Conservation (phyloP, 2,888 invertebrate species). For the Ypsolopha scabrella region DNA sequence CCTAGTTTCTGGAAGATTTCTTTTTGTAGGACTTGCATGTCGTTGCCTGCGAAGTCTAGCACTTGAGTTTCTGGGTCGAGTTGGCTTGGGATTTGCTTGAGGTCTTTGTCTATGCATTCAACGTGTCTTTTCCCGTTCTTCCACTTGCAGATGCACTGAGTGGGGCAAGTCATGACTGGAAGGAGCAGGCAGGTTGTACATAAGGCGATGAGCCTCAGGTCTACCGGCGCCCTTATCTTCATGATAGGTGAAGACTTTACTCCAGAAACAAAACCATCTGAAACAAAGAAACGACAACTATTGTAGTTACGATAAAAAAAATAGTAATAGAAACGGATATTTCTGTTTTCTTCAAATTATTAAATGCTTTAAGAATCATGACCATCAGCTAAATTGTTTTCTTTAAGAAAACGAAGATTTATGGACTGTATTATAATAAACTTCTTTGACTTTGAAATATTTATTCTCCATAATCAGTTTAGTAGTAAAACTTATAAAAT, state of each 20-base stretch:
- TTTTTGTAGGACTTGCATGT: constrained; percentile 80
- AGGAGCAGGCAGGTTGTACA: constrained; percentile 57
- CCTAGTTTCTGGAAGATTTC: constrained; percentile 84
- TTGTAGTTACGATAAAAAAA: too few relatives aligned
- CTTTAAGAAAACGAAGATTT: too few relatives aligned
- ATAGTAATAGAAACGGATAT: too few relatives aligned
- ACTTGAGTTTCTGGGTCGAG: constrained; percentile 90
- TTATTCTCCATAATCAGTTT: too few relatives aligned
- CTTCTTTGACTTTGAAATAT: too few relatives aligned
- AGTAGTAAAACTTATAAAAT: too few relatives aligned
- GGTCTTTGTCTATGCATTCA: constrained; percentile 84
- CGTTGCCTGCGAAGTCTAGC: constrained; percentile 86
- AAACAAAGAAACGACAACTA: constrained; percentile 3
- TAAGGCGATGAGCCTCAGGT: constrained; percentile 55
- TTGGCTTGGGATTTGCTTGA: constrained; percentile 82
- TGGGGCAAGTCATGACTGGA: constrained; percentile 75
- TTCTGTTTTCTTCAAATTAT: too few relatives aligned
- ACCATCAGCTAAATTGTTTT: too few relatives aligned
- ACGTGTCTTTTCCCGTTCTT: constrained; percentile 93
- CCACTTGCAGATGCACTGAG: constrained; percentile 90
- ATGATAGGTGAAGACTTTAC: constrained; percentile 34
- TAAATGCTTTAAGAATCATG: too few relatives aligned
- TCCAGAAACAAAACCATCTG: constrained; percentile 30
- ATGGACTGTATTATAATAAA: too few relatives aligned
- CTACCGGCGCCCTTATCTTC: constrained; percentile 44